Conservation (phyloP, 2,113 vertebrate genomes). For the Mormyrus lacerda region DNA sequence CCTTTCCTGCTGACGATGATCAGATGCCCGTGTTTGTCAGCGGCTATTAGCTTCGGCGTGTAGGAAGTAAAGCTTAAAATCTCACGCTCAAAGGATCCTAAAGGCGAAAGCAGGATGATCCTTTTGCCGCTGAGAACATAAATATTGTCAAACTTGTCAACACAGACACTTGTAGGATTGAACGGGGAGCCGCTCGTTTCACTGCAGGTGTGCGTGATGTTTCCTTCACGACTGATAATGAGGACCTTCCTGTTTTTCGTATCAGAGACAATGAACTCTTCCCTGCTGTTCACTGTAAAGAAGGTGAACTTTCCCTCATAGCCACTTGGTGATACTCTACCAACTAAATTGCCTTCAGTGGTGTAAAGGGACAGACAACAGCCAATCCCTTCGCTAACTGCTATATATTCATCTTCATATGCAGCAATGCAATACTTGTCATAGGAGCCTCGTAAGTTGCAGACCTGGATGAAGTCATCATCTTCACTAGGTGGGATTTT, state of each 20-base stretch:
- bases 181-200: background rate
- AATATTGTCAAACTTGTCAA: slow-evolving; percentile 25
- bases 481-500: slow-evolving; percentile 5
- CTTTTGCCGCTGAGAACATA: slow-evolving; percentile 25
- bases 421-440: slow-evolving; percentile 25
- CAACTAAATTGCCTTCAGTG: slow-evolving; percentile 9
- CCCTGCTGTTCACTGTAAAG: slow-evolving; percentile 30
- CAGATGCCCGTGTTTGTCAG: background rate
- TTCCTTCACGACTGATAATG: slow-evolving; percentile 18
- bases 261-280: slow-evolving; percentile 37
- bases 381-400: slow-evolving; percentile 29
- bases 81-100: background rate
- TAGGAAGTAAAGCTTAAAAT: background rate
- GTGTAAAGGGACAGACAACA: slow-evolving; percentile 31
- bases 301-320: slow-evolving; percentile 30
- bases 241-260: slow-evolving; percentile 26
- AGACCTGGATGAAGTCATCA: slow-evolving; percentile 13
- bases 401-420: slow-evolving; percentile 29
- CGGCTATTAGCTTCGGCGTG: slow-evolving; percentile 22
- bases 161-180: slow-evolving; percentile 28
- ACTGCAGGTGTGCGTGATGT: slow-evolving; percentile 15
- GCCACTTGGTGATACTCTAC: slow-evolving; percentile 15
- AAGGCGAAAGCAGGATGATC: slow-evolving; percentile 18
- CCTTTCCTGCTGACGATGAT: slow-evolving; percentile 19
- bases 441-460: slow-evolving; percentile 25